phyloP scores from a whole-genome alignment of 37 sponge, comb jelly and placozoan genomes.

The Cladorhizidae sp. region DNA sequence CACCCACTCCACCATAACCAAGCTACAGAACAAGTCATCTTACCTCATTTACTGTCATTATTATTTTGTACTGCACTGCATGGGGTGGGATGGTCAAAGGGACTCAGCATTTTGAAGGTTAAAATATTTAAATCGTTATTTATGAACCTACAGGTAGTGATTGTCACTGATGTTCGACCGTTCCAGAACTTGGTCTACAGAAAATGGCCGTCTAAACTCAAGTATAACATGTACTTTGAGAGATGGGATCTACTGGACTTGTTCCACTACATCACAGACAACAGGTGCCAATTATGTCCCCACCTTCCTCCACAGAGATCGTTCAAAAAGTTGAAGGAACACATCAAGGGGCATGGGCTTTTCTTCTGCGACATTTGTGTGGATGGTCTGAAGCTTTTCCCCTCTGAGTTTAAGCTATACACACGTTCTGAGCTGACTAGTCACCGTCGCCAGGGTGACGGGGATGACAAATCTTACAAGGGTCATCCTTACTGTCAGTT shows the following conservation, averaged over 20 bases:
- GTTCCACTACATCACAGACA: constrained; percentile 12
- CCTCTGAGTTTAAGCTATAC: constrained; percentile 74
- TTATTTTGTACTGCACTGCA: too few species aligned
- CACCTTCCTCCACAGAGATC: background rate
- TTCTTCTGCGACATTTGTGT: constrained; percentile 83
- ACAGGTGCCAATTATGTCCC: constrained; percentile 46
- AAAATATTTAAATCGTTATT: background rate
- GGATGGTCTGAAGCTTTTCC: constrained; percentile 74
- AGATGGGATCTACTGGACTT: background rate
- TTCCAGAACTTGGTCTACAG: constrained; percentile 4
- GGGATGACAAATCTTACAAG: constrained; percentile 69
- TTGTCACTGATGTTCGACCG: background rate
- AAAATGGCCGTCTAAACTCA: constrained; percentile 12
- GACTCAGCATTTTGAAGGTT: too few species aligned
- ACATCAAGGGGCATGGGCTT: constrained; percentile 60
- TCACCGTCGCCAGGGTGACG: constrained; percentile 73
- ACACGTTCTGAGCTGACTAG: constrained; percentile 60
- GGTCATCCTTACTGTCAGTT: constrained; percentile 93
- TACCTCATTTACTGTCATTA: too few species aligned
- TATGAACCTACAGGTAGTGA: constrained; percentile 25
- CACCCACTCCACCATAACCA: too few species aligned
- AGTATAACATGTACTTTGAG: constrained; percentile 40
- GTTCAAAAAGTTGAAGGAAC: constrained; percentile 60
- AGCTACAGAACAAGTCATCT: too few species aligned
- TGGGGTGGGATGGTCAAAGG: background rate